phyloP scores from a whole-genome alignment of 2,888 invertebrate species.

The Hymenopus coronatus region DNA sequence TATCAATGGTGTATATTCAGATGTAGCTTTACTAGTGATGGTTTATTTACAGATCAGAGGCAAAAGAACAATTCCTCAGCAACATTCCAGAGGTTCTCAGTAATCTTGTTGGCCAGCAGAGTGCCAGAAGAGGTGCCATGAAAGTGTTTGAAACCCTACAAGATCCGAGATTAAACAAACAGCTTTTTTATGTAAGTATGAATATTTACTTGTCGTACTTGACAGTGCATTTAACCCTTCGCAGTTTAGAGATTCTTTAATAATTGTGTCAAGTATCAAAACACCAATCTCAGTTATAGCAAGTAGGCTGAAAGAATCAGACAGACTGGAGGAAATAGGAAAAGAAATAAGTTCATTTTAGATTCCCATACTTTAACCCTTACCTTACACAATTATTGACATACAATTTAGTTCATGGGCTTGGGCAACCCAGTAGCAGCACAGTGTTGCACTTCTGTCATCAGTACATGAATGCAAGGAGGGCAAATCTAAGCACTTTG shows the following conservation, averaged over 20 bases:
- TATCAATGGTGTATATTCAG: too few species aligned
- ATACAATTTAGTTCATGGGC: too few species aligned
- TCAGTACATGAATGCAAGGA: too few species aligned
- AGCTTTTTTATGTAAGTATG: conserved; percentile 80
- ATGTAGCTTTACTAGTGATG: too few species aligned
- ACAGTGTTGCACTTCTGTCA: too few species aligned
- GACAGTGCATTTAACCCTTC: neutral
- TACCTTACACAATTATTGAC: too few species aligned
- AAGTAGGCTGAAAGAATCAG: neutral
- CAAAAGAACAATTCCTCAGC: conserved; percentile 57
- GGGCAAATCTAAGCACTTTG: too few species aligned
- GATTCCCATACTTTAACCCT: too few species aligned
- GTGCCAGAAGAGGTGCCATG: conserved; percentile 76
- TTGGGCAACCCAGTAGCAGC: too few species aligned
- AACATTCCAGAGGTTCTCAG: conserved; percentile 76
- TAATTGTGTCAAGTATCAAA: neutral
- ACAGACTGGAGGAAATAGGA: too few species aligned
- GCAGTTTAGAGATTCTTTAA: neutral
- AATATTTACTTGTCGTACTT: neutral
- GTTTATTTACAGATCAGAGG: conserved; percentile 10
- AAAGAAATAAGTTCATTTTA: too few species aligned
- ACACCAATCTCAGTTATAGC: neutral
- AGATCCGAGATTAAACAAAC: conserved; percentile 82
- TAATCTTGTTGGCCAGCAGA: conserved; percentile 81
- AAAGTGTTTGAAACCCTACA: conserved; percentile 86